These are phyloP conservation scores for Lithosia quadra DNA, from an alignment of 2,888 invertebrate genomes.

Conservation along the genomic window DNA sequence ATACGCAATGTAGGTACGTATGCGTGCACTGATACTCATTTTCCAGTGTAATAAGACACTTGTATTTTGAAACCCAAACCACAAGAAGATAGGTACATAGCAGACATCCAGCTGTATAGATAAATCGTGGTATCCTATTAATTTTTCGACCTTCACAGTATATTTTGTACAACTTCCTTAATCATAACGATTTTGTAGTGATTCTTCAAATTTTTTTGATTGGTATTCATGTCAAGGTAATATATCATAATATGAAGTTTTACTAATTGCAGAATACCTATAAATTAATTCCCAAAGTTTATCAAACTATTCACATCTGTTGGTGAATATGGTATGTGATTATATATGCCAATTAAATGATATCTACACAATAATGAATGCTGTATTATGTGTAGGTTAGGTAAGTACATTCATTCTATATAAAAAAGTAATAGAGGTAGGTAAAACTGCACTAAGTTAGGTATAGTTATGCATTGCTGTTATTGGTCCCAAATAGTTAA, in stretches of 20 bases:
- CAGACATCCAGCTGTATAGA: not conserved
- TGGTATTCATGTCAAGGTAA: not conserved
- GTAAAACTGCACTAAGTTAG: not conserved
- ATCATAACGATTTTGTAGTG: not conserved
- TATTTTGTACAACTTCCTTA: slow-evolving; percentile 5
- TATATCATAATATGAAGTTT: not conserved
- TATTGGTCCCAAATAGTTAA: not conserved
- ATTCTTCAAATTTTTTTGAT: not conserved
- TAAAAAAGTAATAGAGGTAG: not conserved
- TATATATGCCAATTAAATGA: not conserved
- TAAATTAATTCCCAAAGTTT: not conserved
- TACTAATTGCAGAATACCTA: not conserved
- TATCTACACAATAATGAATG: not conserved
- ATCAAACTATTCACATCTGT: not conserved
- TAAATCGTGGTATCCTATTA: not conserved
- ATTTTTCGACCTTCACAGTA: not conserved
- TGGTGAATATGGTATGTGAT: not conserved
- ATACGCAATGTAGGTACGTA: too few relatives aligned
- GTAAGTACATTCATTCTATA: not conserved
- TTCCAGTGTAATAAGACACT: not conserved
- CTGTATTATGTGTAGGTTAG: not conserved
- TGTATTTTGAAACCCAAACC: not conserved
- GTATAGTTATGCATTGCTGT: too few relatives aligned
- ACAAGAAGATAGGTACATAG: not conserved
- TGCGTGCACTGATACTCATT: not conserved